phyloP scores from a whole-genome alignment of 1,140 invertebrate species.

The Lethocerus indicus region DNA sequence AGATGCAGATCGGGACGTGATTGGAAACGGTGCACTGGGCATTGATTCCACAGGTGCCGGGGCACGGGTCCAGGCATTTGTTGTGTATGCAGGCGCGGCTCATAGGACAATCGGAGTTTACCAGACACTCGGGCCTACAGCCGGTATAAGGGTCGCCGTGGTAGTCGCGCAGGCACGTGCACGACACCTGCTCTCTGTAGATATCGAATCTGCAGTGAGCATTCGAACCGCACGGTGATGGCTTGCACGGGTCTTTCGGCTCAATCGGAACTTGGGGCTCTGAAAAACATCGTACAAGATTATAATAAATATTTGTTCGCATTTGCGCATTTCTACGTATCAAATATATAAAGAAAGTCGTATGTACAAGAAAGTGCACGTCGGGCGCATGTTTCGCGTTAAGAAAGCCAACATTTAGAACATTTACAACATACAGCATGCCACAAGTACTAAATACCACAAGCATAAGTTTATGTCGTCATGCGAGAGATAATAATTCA shows the following conservation, averaged over 20 bases:
- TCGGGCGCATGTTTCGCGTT: too few relatives aligned
- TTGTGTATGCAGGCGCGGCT: constrained; percentile 56
- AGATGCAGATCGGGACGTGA: constrained; percentile 51
- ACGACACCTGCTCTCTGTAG: constrained; percentile 32
- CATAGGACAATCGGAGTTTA: constrained; percentile 61
- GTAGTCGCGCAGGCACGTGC: constrained; percentile 51
- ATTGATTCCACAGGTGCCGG: constrained; percentile 44
- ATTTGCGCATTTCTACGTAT: too few relatives aligned
- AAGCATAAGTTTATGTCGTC: too few relatives aligned
- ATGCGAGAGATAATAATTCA: too few relatives aligned
- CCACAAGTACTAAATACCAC: too few relatives aligned
- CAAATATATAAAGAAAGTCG: too few relatives aligned
- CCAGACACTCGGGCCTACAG: constrained; percentile 60
- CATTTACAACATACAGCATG: too few relatives aligned
- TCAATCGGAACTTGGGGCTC: constrained; percentile 8
- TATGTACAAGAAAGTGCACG: too few relatives aligned
- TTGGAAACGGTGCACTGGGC: constrained; percentile 48
- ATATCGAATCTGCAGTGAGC: constrained; percentile 38
- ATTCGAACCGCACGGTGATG: constrained; percentile 55
- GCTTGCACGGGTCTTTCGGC: constrained; percentile 38
- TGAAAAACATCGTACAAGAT: too few relatives aligned
- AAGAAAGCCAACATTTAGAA: too few relatives aligned
- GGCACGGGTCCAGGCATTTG: constrained; percentile 67
- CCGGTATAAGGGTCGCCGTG: constrained; percentile 62
- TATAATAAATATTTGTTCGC: too few relatives aligned